phyloP scores from a whole-genome alignment of 1,140 invertebrate genomes.

The Pseudomyrmex concolor region DNA sequence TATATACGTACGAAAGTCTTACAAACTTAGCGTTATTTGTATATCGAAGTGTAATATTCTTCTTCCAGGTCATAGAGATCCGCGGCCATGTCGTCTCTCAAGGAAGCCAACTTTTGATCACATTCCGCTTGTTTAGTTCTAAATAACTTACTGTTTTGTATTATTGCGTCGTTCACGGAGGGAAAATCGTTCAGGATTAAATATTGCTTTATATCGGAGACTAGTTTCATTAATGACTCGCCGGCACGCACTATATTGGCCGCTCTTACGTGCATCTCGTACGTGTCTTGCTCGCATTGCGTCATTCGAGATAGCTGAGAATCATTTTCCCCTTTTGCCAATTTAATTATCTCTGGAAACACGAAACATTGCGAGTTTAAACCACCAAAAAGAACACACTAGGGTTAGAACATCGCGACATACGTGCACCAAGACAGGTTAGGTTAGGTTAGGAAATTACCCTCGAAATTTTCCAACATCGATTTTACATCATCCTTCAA shows the following conservation, averaged over 20 bases:
- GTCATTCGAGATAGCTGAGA: slow-evolving; percentile 94
- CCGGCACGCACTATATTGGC: slow-evolving; percentile 97
- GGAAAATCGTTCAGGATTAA: slow-evolving; percentile 98
- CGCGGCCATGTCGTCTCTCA: slow-evolving; percentile 97
- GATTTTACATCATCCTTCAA: slow-evolving; percentile 98
- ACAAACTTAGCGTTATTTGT: slow-evolving; percentile 88
- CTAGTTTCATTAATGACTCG: slow-evolving; percentile 97
- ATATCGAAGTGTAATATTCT: slow-evolving; percentile 98
- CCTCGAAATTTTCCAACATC: slow-evolving; percentile 98
- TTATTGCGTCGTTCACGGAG: slow-evolving; percentile 97
- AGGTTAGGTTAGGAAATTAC: no score
- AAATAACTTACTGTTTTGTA: slow-evolving; percentile 95
- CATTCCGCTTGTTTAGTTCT: slow-evolving; percentile 95
- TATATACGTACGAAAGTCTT: neutral
- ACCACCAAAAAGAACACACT: neutral
- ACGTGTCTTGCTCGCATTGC: slow-evolving; percentile 97
- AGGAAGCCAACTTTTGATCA: slow-evolving; percentile 96
- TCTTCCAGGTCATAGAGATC: slow-evolving; percentile 98
- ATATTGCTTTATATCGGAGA: slow-evolving; percentile 98
- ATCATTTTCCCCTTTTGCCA: slow-evolving; percentile 96
- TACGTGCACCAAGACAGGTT: slow-evolving; percentile 86
- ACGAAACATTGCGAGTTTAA: neutral
- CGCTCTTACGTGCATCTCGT: slow-evolving; percentile 98
- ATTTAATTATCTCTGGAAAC: slow-evolving; percentile 95
- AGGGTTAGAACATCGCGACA: slow-evolving; percentile 4